Conservation (phyloP, 2,888 invertebrate species). For the Epirrhoe tristata region DNA sequence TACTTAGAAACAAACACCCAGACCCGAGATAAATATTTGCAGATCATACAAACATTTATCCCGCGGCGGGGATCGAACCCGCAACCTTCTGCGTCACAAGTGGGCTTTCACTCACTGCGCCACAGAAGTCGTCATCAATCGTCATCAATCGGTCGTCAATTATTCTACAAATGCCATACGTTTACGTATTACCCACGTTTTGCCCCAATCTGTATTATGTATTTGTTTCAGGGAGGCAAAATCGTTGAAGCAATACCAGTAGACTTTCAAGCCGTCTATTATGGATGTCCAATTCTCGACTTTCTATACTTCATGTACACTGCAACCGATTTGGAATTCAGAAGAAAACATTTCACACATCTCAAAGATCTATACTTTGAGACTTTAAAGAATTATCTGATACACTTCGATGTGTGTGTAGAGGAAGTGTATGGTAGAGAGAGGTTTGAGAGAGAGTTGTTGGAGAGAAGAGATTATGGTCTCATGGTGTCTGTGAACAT, state of each 20-base stretch:
- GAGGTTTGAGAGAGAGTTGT: constrained; percentile 53
- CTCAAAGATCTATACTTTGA: constrained; percentile 48
- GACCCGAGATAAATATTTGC: no score
- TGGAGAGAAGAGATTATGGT: constrained; percentile 53
- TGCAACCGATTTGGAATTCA: constrained; percentile 41
- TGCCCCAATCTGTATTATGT: background rate
- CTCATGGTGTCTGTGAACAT: constrained; percentile 45
- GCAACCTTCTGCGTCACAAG: no score
- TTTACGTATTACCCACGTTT: no score
- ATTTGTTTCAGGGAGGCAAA: constrained; percentile 48
- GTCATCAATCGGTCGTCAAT: no score
- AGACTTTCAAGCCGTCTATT: constrained; percentile 52
- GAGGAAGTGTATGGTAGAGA: constrained; percentile 50
- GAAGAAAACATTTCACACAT: constrained; percentile 49
- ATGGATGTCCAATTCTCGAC: constrained; percentile 46
- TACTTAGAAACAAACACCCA: no score
- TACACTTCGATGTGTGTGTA: constrained; percentile 53
- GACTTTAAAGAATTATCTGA: constrained; percentile 31
- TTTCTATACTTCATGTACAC: constrained; percentile 41
- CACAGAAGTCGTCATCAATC: no score
- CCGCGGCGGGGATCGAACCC: no score
- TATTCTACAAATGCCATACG: no score
- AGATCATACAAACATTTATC: no score
- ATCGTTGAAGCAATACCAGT: constrained; percentile 50
- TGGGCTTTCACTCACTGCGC: no score